Conservation (phyloP, 2,113 vertebrate species). For the Ciconia stormi region DNA sequence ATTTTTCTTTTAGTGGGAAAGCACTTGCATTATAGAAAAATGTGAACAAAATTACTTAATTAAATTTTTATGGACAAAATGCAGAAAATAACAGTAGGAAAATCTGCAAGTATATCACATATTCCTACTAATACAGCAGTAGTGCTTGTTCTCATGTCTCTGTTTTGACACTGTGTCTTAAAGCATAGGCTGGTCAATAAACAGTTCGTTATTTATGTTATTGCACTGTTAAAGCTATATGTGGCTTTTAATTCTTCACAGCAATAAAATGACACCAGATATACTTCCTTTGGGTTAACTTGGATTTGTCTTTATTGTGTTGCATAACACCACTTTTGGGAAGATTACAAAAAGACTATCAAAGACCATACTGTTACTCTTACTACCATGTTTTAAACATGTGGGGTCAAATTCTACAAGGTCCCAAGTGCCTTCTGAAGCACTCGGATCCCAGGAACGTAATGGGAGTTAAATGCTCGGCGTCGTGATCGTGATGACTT, state of each 20-base stretch:
- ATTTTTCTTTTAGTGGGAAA: not conserved
- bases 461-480: not conserved
- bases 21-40: not conserved
- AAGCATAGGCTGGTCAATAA: not conserved
- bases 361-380: accelerated
- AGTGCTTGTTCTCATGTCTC: not conserved
- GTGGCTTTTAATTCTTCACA: not conserved
- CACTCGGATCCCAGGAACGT: not conserved
- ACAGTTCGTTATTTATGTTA: not conserved
- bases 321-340: not conserved
- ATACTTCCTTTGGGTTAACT: not conserved
- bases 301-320: not conserved
- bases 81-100: not conserved
- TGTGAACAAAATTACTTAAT: not conserved
- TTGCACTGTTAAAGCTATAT: not conserved
- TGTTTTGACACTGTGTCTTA: not conserved
- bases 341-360: not conserved
- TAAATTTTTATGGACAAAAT: not conserved
- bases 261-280: not conserved
- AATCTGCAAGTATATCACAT: accelerated
- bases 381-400: not conserved
- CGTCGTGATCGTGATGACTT: accelerated
- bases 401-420: not conserved
- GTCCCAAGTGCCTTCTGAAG: not conserved
- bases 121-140: not conserved